Percentiles rank a stretch among this genome's conserved stretches.
Conservation (phyloP, 2,113 vertebrate species). For the Ailuropoda melanoleuca region DNA sequence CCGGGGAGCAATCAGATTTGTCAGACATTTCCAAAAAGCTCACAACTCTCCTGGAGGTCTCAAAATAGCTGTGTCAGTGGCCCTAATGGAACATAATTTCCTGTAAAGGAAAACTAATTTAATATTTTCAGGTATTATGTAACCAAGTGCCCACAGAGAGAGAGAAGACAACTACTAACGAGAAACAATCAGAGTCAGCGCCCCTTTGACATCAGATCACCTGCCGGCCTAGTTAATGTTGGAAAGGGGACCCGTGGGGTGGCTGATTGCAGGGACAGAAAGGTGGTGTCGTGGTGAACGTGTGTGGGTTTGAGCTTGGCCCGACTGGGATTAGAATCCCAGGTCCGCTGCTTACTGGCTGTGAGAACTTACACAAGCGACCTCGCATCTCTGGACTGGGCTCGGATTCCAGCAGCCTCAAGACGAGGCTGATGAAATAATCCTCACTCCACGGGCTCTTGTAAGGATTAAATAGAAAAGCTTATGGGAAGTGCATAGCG, state of each 20-base stretch:
- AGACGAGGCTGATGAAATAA: background rate
- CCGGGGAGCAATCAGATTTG: conserved; percentile 72
- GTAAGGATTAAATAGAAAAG: background rate
- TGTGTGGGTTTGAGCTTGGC: background rate
- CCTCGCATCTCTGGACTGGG: background rate
- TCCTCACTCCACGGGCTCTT: background rate
- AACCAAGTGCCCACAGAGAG: conserved; percentile 80
- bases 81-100: conserved; percentile 86
- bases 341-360: background rate
- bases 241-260: background rate
- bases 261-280: background rate
- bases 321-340: background rate
- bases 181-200: conserved; percentile 69
- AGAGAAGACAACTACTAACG: conserved; percentile 78
- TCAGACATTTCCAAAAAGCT: conserved; percentile 85
- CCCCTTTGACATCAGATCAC: conserved; percentile 17
- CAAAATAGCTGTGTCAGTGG: conserved; percentile 79
- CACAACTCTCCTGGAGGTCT: conserved; percentile 81
- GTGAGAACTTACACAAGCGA: background rate
- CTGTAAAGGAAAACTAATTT: conserved; percentile 84
- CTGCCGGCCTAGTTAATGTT: background rate
- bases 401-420: background rate
- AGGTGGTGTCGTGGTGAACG: background rate
- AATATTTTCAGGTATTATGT: conserved; percentile 84
- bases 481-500: background rate